Evolutionary conservation across 2,888 invertebrate genomes (phyloP), one percentile per base, ranked within the genome.

Genomic region (Conistra vaccinii): DNA sequence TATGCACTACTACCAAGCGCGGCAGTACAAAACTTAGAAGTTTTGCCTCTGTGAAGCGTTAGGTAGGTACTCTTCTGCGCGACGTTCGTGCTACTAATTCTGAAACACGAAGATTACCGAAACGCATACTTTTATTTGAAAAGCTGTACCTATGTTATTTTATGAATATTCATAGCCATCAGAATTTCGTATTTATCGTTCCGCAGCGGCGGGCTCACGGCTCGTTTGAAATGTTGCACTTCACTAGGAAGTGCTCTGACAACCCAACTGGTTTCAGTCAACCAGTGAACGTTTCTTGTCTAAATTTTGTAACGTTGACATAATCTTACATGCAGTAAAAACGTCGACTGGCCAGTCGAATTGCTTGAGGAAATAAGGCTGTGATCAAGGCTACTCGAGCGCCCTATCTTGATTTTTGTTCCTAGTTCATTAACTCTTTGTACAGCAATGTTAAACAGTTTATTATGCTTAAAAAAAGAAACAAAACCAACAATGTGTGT

Each of bases 201-300:
- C 78, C 75, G 73, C 73, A 70, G 87, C 85, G 87, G 80, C 76
- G 86, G 87, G 81, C 86, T 86, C 85, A 87, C 73, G 80, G 85
- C 85, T 85, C 78, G 88, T 89, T 89, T 88, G 84, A 90, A 91
- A 91, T 87, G 87, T 87, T 88, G 87, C 87, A 87, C 76, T 84
- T 76, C 70, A 87, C 85, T 83, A 90, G 89, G 89, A 89, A 90
- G 87, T 89, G 76, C 51, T 73, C 85, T 76, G 82, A 83, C 78
- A 85, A 79, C 69, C 55, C 68, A 86, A 89, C 90, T 81, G 85
- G 90, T 90, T 90, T 86, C 73, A 82, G 78, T 79, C 62, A 78
- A 76, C 75, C 73, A 81, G 81, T 79, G 76, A 83, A 79, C 69
- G 83, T 85, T 77, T 82, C 83, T 85, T 86, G 86, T 85, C 87